Evolutionary conservation across 2,888 invertebrate genomes (phyloP), one percentile per base, ranked within the genome.

Genomic region (Drosophila limbata): DNA sequence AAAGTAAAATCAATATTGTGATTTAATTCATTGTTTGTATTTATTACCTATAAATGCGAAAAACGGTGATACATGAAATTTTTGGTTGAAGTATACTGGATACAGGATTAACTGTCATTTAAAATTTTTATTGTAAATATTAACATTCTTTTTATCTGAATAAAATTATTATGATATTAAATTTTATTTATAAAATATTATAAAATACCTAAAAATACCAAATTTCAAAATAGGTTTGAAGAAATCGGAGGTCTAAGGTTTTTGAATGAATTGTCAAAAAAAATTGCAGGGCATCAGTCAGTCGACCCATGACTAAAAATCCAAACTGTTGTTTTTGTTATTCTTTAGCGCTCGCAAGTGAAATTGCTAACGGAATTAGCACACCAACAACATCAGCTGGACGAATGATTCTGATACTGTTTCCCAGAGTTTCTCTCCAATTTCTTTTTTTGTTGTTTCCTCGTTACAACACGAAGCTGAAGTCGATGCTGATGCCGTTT

Each of bases 361-460:
- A 73, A 86, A 87, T 87, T 80, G 87, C 82, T 72, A 85, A 82
- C 85, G 82, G 85, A 82, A 86, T 87, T 86, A 84, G 84, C 77
- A 73, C 77, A 84, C 68, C 73, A 79, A 69, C 48, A 64, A 47
- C 42, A 59, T 39, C 42, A 53, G 28, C 42, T 44, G 39, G 8
- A 64, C 52, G 40, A 65, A 61, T 71, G 64, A 73, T 69, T 44
- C 57, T 77, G 55, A 55, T 72, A 66, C 64, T 9, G 79, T 73
- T 66, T 78, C 73, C 40, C 33, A 15, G 37, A 52, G 15, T 52
- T 52, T 44, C 28, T 8, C 37, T 11, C 8, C 19, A n/a, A 10
- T 13, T 57, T 37, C 40, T 48, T 11, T 28, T 37, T 33, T 33
- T 15, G 1, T 15, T 59, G 9, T 44, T 42, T 66, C 21, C 47